phyloP scores from a whole-genome alignment of 2,888 invertebrate species.

The Lymantria dispar region DNA sequence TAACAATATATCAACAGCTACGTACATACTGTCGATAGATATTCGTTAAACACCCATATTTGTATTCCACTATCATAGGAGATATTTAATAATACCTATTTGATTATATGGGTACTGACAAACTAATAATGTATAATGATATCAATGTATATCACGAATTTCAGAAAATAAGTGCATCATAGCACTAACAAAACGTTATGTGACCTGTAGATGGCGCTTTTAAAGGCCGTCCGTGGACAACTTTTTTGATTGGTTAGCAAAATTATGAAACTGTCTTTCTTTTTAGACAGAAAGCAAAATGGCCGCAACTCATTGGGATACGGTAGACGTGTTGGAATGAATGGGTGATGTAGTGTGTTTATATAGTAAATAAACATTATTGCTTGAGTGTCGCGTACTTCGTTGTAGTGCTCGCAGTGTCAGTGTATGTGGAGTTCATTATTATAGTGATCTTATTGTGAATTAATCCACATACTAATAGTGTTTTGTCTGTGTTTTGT shows the following conservation, averaged over 20 bases:
- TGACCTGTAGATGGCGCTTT: background rate
- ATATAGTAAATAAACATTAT: constrained; percentile 66
- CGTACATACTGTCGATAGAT: no score
- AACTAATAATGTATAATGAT: no score
- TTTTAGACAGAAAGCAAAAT: constrained; percentile 58
- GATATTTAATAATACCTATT: no score
- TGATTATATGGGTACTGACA: no score
- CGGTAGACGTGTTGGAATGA: constrained; percentile 68
- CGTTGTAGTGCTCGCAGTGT: constrained; percentile 46
- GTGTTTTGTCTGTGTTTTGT: constrained; percentile 72
- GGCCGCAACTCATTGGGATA: constrained; percentile 68
- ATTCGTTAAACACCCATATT: no score
- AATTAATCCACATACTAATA: constrained; percentile 42
- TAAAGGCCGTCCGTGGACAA: background rate
- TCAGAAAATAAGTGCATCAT: background rate
- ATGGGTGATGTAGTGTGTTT: constrained; percentile 52
- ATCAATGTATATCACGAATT: no score
- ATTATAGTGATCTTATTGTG: constrained; percentile 52
- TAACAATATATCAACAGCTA: no score
- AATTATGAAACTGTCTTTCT: background rate
- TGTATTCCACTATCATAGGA: no score
- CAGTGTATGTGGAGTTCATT: constrained; percentile 57
- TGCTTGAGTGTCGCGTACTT: constrained; percentile 47
- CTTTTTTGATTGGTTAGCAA: background rate
- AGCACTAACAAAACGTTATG: background rate